Evolutionary conservation across 2,888 invertebrate species (phyloP), one percentile per base, ranked within the genome.

Genomic region (Notocelia uddmanniana): DNA sequence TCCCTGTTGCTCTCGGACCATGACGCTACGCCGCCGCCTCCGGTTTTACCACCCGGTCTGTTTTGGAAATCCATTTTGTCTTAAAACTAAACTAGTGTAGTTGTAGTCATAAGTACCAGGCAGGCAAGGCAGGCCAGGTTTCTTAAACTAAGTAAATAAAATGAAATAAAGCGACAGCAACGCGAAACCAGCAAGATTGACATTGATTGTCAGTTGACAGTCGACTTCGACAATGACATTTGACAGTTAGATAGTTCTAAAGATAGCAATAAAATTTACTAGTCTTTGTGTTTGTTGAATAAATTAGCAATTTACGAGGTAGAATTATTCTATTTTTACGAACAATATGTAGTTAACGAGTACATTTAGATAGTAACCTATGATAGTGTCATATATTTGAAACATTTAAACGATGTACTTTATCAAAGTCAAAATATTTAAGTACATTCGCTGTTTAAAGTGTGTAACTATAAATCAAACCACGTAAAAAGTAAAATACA

Each of bases 1-100:
- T 99, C 99, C 69, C 99, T 95, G 91, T 99, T 99, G 75, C 98
- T 98, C 93, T 99, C 99, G 0, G 99, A 98, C 97, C 98, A 99
- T 84, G 99, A 99, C 81, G 99, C 99, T 68, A 99, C 99, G 67
- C 99, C 99, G 76, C 99, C 99, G 68, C 98, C 97, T n/a, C 99
- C 99, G 10, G 99, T 99, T 94, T 99, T 99, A 15, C 99, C 99
- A 78, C 99, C 99, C 74, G 99, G 98, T 74, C 99, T 96, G 90
- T 99, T 98, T 96, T 99, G 99, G 83, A 99, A 99, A 95, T 99
- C 99, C 99, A 99, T 99, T 74, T 73, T 78, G n/a, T 13, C 26
- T 60, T 45, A 55, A 10, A 13, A 21, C 5, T 52, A 41, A 18
- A n/a, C 26, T 52, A 3, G 59, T 15, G 50, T 31, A n/a, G n/a